Base-by-base conservation (phyloP, 2,113 vertebrate species). In the Cephalopterus ornatus region DNA sequence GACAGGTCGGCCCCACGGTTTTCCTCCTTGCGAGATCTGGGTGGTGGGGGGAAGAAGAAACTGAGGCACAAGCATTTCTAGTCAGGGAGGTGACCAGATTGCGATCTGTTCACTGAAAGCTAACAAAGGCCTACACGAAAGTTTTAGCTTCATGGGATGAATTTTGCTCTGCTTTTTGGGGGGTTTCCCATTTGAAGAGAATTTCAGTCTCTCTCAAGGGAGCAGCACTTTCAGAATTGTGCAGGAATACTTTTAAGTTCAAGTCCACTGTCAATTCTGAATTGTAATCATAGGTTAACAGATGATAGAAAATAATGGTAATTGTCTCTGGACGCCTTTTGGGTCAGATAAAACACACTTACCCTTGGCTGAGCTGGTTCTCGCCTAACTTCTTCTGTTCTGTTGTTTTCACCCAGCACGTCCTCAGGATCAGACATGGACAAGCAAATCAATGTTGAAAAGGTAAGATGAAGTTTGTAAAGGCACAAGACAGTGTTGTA, bases 221-320 rank as follows among this genome's bases (percentile, higher is more conserved):
- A 59, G 21, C 0, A 0, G 16, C 41, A 8, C 24, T 70, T 77
- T 39, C 9, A 9, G 15, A 85, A 49, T 0, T n/a, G 7, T 8
- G 33, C 33, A 67, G 23, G 11, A 58, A 59, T n/a, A 6, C 20
- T 84, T 86, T 53, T 33, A 55, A 55, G 9, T 39, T 17, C 33
- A 61, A 70, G 16, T 9, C 20, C 56, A 75, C 22, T 0, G 2
- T 23, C 33, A 79, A 10, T 42, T 80, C 88, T 58, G 53, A 71
- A 42, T 15, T 21, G 32, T 24, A 68, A 61, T 30, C 1, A 2
- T 5, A 62, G 27, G 19, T 53, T 74, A 59, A 26, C 0, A 58
- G 17, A 39, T 9, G 6, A 37, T 2, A 82, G 58, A 30, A 88
- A 66, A 14, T 22, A 55, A 12, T 1, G 4, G 4, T 4, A 15